Percentiles rank a stretch among this genome's conserved stretches.
Evolutionary conservation across 2,113 vertebrate species (phyloP).

Genomic region (Datnioides undecimradiatus): DNA sequence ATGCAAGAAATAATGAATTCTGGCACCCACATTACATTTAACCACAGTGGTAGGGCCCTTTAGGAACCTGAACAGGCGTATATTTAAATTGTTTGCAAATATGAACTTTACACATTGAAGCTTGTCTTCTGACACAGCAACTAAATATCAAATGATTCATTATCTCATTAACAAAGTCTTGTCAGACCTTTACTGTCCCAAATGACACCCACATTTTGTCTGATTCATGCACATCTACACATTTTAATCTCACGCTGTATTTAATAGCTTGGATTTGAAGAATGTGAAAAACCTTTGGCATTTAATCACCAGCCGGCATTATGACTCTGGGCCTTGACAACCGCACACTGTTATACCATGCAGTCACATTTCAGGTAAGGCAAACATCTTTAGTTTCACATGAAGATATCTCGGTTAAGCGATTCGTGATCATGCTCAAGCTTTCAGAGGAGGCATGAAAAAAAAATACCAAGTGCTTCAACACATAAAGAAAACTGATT

Average conservation of each 20-base stretch:
- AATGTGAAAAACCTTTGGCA: neutral
- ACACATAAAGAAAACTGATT: neutral
- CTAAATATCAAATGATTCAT: slow-evolving; percentile 69
- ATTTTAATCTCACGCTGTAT: slow-evolving; percentile 6
- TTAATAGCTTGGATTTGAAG: neutral
- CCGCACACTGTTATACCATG: neutral
- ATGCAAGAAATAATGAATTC: neutral
- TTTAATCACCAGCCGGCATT: neutral
- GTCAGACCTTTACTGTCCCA: slow-evolving; percentile 52
- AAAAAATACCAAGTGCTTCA: neutral
- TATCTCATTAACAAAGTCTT: slow-evolving; percentile 54
- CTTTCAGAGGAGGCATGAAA: neutral
- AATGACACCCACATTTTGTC: slow-evolving; percentile 57
- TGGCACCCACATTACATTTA: neutral
- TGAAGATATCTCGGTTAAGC: neutral
- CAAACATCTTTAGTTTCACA: neutral
- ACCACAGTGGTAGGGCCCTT: neutral
- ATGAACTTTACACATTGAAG: slow-evolving; percentile 41
- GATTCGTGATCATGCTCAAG: neutral
- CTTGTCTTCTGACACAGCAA: slow-evolving; percentile 25
- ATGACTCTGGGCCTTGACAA: neutral
- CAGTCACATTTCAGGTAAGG: neutral
- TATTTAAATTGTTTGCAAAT: slow-evolving; percentile 18
- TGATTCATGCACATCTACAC: slow-evolving; percentile 56
- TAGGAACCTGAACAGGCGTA: neutral